Conservation (phyloP, 2,113 vertebrate species). For the Crotalus helleri region DNA sequence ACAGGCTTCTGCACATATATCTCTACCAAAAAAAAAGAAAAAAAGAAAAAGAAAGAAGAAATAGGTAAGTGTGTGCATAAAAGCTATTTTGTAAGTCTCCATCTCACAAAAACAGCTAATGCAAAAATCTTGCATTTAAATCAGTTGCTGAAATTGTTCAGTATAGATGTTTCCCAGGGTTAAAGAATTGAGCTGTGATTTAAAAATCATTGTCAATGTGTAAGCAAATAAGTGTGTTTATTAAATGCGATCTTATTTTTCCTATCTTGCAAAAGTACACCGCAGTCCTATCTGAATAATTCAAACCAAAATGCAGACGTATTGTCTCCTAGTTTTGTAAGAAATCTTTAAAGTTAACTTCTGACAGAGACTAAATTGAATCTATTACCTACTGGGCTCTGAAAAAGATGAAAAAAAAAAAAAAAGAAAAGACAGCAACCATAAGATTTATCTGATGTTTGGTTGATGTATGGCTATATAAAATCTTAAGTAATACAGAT, state of each 20-base stretch:
- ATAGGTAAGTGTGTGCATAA: neutral
- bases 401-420: conserved; percentile 59
- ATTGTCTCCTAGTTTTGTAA: conserved; percentile 64
- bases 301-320: conserved; percentile 64
- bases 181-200: neutral
- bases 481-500: conserved; percentile 82
- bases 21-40: neutral
- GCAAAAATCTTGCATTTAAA: neutral
- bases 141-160: neutral
- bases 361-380: conserved; percentile 72
- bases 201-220: neutral
- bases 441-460: conserved; percentile 76
- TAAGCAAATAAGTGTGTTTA: neutral
- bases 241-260: neutral
- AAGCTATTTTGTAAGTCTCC: neutral
- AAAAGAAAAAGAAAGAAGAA: neutral
- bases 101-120: neutral
- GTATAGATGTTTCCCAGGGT: neutral
- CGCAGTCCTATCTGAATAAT: conserved; percentile 59
- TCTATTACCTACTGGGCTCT: conserved; percentile 67
- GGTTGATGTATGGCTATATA: conserved; percentile 76
- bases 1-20: neutral
- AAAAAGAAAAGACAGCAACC: conserved; percentile 50
- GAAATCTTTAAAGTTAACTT: conserved; percentile 77
- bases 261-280: conserved; percentile 4